Base-by-base conservation (phyloP, 2,113 vertebrate species). In the Sinocyclocheilus maitianheensis region DNA sequence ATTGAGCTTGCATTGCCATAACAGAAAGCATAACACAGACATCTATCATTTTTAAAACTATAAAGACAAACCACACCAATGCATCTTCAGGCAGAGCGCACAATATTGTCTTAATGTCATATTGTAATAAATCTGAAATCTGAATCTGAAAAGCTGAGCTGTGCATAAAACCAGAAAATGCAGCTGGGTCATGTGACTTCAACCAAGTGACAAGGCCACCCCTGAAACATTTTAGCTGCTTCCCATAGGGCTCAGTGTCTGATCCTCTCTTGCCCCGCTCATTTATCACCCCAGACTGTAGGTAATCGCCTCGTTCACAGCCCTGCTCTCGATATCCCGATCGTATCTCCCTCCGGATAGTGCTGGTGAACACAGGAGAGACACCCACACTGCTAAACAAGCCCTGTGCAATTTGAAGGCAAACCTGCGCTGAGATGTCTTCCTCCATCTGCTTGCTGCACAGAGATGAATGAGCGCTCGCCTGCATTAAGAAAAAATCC, bases 201-300 rank as follows among this genome's bases (percentile, higher is more conserved):
- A 12, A 62, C 74, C 51, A 7, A 71, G 55, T 77, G 63, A 37
- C 72, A 34, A 24, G 7, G 34, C 43, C 80, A 67, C 63, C n/a
- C 48, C 30, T 53, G 72, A 55, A 84, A 62, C n/a, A 63, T 80
- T 67, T 81, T 77, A 77, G 63, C 60, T 81, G 20, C 4, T 34
- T 26, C 80, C 89, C 77, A 11, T 13, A 14, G 71, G 77, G 84
- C 58, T 86, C 8, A 14, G 60, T 16, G 62, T 48, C 84, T 86
- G 89, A 88, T 87, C 87, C 78, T 48, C 71, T 86, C 22, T 58
- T 58, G 77, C 63, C 87, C 63, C 22, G 37, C 72, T 88, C 87
- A 80, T 86, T 89, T 88, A 89, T 88, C 87, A 88, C 84, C 81
- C 77, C 53, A 62, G 53, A 12, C 53, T 37, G 55, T 62, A 75